phyloP scores from a whole-genome alignment of 2,888 invertebrate genomes.

The Athalia rosae region DNA sequence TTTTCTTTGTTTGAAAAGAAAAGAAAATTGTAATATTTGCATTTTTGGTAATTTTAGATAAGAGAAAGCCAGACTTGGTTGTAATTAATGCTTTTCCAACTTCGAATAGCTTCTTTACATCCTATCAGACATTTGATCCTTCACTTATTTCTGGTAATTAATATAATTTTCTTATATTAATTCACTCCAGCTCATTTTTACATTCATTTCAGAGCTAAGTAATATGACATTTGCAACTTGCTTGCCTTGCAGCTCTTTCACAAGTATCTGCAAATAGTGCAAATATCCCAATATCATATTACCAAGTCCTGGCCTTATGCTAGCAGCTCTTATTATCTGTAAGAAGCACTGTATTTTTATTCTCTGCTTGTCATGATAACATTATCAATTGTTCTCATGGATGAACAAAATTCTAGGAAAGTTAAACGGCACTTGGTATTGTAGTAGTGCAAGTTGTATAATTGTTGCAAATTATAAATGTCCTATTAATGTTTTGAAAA shows the following conservation, averaged over 20 bases:
- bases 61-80: constrained; percentile 7
- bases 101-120: constrained; percentile 16
- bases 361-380: background rate
- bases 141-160: constrained; percentile 52
- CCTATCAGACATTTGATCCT: constrained; percentile 55
- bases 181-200: constrained; percentile 1
- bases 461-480: too few relatives aligned
- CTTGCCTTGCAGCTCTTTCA: background rate
- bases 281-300: constrained; percentile 17
- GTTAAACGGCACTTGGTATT: too few relatives aligned
- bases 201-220: constrained; percentile 8
- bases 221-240: background rate
- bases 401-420: too few relatives aligned
- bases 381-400: background rate
- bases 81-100: background rate
- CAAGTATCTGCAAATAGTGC: constrained; percentile 9
- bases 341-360: background rate
- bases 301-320: background rate
- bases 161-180: constrained; percentile 47
- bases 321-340: background rate
- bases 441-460: too few relatives aligned
- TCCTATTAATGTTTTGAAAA: too few relatives aligned
- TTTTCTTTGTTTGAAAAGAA: background rate
- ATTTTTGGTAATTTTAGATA: constrained; percentile 29
- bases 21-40: background rate